Percentiles rank a stretch among this genome's conserved stretches.
Conservation (phyloP, 2,113 vertebrate species). For the Bathybates hornii region DNA sequence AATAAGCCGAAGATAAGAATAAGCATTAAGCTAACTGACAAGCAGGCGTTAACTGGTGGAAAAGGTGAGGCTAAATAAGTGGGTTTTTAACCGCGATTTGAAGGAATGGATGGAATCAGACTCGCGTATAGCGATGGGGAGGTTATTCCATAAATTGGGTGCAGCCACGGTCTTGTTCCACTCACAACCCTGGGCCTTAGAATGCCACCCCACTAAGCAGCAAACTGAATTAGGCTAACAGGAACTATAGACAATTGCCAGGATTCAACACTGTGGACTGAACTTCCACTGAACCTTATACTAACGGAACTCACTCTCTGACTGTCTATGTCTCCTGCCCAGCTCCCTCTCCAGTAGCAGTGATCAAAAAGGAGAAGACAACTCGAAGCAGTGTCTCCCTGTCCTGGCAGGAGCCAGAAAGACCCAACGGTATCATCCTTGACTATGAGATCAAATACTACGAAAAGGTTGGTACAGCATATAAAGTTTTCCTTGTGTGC, state of each 20-base stretch:
- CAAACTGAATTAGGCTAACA: slow-evolving; percentile 61
- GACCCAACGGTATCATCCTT: slow-evolving; percentile 95
- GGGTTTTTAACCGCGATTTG: no score
- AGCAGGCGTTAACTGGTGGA: no score
- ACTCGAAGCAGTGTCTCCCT: slow-evolving; percentile 91
- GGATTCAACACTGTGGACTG: slow-evolving; percentile 51
- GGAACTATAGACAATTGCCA: slow-evolving; percentile 54
- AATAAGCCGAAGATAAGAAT: no score
- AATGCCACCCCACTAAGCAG: slow-evolving; percentile 23
- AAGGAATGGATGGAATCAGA: no score
- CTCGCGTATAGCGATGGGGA: no score
- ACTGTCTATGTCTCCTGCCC: slow-evolving; percentile 5
- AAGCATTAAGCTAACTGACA: no score
- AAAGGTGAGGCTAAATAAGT: no score
- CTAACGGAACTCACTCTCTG: neutral
- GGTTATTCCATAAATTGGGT: no score
- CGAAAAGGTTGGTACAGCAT: slow-evolving; percentile 85
- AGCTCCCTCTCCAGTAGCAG: slow-evolving; percentile 90
- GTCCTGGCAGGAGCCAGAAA: slow-evolving; percentile 93
- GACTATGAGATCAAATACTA: slow-evolving; percentile 99
- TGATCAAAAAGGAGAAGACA: slow-evolving; percentile 89
- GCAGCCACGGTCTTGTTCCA: neutral
- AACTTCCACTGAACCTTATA: slow-evolving; percentile 64
- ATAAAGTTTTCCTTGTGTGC: neutral
- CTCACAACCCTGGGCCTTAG: neutral